Evolutionary conservation across 2,113 vertebrate genomes (phyloP), one percentile per base, ranked within the genome.

Genomic region (Budorcas taxicolor): DNA sequence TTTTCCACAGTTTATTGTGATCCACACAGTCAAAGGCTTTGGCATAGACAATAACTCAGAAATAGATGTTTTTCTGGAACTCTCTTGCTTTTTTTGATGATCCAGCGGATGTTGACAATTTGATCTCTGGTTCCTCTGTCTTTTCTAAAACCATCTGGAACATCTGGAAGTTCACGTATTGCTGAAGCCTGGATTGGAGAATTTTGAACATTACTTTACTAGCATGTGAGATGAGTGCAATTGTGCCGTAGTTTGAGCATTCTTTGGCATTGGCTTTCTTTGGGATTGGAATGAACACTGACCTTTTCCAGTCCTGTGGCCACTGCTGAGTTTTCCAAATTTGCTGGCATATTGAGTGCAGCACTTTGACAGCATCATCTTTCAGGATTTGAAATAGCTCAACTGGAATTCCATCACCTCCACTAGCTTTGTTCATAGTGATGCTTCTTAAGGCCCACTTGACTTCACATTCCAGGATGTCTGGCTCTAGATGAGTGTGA

Each of bases 211-310:
- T 67, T n/a, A 17, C 62, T 67, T 67, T 67, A 17, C 7, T 67
- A 67, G 33, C 0, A 0, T 67, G 60, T 62, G 60, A 62, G 14
- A 62, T 33, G 60, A 62, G 29, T 62, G 60, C 29, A 33, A 62
- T 2, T 16, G 29, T 62, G 60, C 0, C 0, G 1, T 62, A 33
- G 31, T 67, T n/a, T 67, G 33, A n/a, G 8, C 62, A n/a, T 19
- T 67, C 16, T n/a, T 67, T n/a, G 33, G 4, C 16, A n/a, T n/a
- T 67, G 16, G 3, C 33, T 67, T 67, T 67, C 62, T 67, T 67
- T 19, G 62, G 1, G 16, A n/a, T 19, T 5, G 33, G 16, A 67
- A n/a, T n/a, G 62, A 67, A 67, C 19, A 19, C 2, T 2, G 2
- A 67, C 16, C 33, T n/a, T n/a, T 67, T 67, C 33, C 33, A 67